A percentile compares a stretch with the other conserved stretches of the same genome.
phyloP scores from a whole-genome alignment of 2,888 invertebrate species.

The Andrena bucephala region DNA sequence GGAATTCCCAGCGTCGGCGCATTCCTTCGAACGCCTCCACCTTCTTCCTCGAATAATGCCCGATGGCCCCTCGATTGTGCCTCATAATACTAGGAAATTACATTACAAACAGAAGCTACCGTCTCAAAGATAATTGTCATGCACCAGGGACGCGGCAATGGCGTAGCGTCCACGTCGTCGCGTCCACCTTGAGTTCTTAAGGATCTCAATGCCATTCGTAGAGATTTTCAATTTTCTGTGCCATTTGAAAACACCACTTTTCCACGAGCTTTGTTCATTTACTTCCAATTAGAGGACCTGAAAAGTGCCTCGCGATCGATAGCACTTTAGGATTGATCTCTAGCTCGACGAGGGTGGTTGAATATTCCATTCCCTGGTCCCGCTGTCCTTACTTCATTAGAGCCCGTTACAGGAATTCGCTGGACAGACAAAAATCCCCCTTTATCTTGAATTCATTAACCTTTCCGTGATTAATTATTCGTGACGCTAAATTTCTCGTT shows the following conservation, averaged over 20 bases:
- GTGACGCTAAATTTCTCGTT: slow-evolving; percentile 27
- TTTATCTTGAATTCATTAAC: slow-evolving; percentile 54
- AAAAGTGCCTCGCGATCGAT: background rate
- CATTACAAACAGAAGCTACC: slow-evolving; percentile 32
- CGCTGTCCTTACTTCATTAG: background rate
- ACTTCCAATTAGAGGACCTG: slow-evolving; percentile 36
- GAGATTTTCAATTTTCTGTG: background rate
- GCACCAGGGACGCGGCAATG: slow-evolving; percentile 36
- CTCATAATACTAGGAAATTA: slow-evolving; percentile 60
- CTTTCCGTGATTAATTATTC: slow-evolving; percentile 57
- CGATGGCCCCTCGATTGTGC: slow-evolving; percentile 47
- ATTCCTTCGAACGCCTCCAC: slow-evolving; percentile 35
- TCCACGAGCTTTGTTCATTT: background rate
- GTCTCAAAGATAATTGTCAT: slow-evolving; percentile 58
- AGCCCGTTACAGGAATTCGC: slow-evolving; percentile 24
- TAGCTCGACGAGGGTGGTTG: background rate
- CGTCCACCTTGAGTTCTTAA: background rate
- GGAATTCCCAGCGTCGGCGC: slow-evolving; percentile 22
- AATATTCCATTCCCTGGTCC: background rate
- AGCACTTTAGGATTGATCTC: slow-evolving; percentile 3
- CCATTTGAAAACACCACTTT: background rate
- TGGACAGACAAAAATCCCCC: slow-evolving; percentile 29
- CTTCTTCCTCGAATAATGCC: slow-evolving; percentile 45
- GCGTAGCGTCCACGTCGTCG: slow-evolving; percentile 14
- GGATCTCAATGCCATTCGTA: background rate